phyloP scores from a whole-genome alignment of 37 sponge, comb jelly and placozoan genomes.

The Ephydatia muelleri region DNA sequence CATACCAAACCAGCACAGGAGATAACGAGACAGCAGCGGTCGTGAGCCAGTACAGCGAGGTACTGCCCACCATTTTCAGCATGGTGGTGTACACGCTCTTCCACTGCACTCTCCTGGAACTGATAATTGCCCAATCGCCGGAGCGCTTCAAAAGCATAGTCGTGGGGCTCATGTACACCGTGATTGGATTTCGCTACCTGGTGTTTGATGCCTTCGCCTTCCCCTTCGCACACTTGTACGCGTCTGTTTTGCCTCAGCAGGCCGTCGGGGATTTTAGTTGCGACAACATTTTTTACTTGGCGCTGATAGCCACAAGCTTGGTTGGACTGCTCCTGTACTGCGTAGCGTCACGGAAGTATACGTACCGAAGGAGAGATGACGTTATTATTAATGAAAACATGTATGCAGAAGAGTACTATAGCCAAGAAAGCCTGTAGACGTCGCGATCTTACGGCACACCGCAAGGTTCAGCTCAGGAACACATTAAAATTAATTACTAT shows the following conservation, averaged over 20 bases:
- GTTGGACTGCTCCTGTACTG: neutral
- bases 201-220: neutral
- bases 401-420: neutral
- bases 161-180: neutral
- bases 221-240: neutral
- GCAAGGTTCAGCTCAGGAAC: no score
- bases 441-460: no score
- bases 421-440: no score
- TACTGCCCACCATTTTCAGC: neutral
- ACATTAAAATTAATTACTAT: no score
- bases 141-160: neutral
- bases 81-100: neutral
- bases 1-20: no score
- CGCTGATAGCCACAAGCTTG: neutral
- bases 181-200: neutral
- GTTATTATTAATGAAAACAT: neutral
- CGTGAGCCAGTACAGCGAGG: neutral
- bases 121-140: neutral
- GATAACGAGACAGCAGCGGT: neutral
- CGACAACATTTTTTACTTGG: neutral
- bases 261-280: neutral
- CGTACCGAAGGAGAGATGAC: neutral
- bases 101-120: neutral
- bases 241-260: neutral
- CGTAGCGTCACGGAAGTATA: neutral